phyloP scores from a whole-genome alignment of 2,797 vertebrate species.

The Squalus acanthias region DNA sequence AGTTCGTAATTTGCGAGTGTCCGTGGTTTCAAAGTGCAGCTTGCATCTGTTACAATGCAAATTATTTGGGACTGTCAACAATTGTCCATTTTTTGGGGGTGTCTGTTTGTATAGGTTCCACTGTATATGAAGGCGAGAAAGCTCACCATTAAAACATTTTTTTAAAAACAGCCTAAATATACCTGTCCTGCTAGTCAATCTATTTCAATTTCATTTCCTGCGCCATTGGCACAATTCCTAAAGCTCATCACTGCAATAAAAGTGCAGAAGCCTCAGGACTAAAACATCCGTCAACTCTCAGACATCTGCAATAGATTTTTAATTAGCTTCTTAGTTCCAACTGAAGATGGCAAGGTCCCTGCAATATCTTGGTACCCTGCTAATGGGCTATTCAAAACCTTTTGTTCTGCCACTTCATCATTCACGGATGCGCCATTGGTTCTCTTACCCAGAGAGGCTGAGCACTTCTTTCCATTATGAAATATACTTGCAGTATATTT shows the following conservation, averaged over 20 bases:
- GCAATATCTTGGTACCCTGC: not conserved
- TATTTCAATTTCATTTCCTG: not conserved
- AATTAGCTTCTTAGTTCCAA: not conserved
- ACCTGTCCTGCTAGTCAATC: not conserved
- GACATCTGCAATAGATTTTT: not conserved
- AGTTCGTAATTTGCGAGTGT: no score
- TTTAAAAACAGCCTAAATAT: not conserved
- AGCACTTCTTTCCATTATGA: not conserved
- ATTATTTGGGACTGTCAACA: no score
- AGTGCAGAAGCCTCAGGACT: not conserved
- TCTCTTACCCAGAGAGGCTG: not conserved
- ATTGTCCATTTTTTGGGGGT: not conserved
- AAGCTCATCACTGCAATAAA: not conserved
- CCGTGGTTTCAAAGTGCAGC: no score
- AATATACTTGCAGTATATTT: not conserved
- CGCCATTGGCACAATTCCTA: not conserved
- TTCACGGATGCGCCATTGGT: not conserved
- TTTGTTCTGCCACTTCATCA: not conserved
- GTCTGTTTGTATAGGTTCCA: not conserved
- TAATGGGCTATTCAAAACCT: not conserved
- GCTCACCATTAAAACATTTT: not conserved
- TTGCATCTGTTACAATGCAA: no score
- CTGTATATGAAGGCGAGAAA: not conserved
- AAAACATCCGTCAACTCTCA: not conserved
- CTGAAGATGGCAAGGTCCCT: not conserved